Evolutionary conservation across 2,113 vertebrate species (phyloP).

Genomic region (Oreotrochilus melanogaster): DNA sequence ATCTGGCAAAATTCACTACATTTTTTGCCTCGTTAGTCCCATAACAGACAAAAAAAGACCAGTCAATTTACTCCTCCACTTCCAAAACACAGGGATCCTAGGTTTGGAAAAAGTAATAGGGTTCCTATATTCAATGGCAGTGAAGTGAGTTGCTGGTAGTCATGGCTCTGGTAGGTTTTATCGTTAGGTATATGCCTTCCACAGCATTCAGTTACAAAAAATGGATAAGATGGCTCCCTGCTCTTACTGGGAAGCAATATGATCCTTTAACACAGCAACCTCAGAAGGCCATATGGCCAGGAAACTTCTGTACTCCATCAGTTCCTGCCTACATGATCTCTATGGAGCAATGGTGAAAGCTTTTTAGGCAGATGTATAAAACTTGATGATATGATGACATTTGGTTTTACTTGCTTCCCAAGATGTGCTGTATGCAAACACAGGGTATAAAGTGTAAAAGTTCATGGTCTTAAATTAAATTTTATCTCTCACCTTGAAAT

Average conservation of each 20-base stretch:
- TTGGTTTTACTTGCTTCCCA: background rate
- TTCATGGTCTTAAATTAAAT: background rate
- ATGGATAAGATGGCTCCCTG: accelerated
- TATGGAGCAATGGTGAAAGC: background rate
- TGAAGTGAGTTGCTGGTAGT: background rate
- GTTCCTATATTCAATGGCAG: background rate
- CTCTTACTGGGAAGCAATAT: background rate
- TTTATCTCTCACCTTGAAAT: background rate
- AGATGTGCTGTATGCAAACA: background rate
- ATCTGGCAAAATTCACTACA: background rate
- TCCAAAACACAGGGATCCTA: accelerated
- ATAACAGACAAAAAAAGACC: background rate
- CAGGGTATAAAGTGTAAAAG: background rate
- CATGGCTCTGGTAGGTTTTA: background rate
- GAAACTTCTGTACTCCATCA: background rate
- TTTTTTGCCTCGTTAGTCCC: background rate
- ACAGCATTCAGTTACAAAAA: accelerated
- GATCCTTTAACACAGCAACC: background rate
- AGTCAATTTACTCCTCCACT: background rate
- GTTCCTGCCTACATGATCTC: background rate
- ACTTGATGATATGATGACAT: background rate
- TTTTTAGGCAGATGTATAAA: background rate
- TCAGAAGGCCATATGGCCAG: background rate
- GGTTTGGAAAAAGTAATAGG: background rate
- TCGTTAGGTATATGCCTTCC: background rate